Base-by-base conservation (phyloP, 2,888 invertebrate species). In the Isoperla grammatica region DNA sequence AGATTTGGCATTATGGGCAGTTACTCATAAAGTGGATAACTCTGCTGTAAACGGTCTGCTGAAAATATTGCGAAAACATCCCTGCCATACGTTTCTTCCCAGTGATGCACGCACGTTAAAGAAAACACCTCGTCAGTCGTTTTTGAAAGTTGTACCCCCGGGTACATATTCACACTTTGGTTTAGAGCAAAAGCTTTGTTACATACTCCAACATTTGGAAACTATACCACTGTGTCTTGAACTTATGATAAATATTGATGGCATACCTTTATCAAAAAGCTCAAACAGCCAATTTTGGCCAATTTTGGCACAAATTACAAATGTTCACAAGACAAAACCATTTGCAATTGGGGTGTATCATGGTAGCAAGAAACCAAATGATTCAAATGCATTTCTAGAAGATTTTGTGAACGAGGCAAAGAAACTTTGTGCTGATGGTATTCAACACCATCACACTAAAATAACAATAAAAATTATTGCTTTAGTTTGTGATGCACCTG, bases 281-380 rank as follows among this genome's bases (percentile, higher is more conserved):
- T n/a, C n/a, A n/a, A n/a, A n/a, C 9, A 50, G 57, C 20, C 59
- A 60, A 43, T 56, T 66, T 56, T 66, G 65, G 66, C 65, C 66
- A 5, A 61, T 64, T 50, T 56, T 66, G 40, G 54, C 55, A 1
- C 19, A 13, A 11, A 1, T 62, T 9, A 43, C 46, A 15, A 40
- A 59, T 19, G 22, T 42, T n/a, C 4, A 12, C 13, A 29, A 39
- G 8, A 11, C 4, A 1, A 22, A 6, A 13, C 56, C 59, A 1
- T 59, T 61, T 23, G 15, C 59, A 1, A 45, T 60, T 37, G 61
- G 50, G 12, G 11, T 64, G 8, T 65, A 45, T 61, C 53, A 56
- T 56, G 65, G 65, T 11, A 55, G 56, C 3, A 45, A 17, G n/a
- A 65, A 65, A 35, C 64, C 65, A 2, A n/a, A 29, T 12, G 54